A percentile compares a stretch with the other conserved stretches of the same genome.
Conservation (phyloP, 2,797 vertebrate genomes). For the Yasuhikotakia modesta region DNA sequence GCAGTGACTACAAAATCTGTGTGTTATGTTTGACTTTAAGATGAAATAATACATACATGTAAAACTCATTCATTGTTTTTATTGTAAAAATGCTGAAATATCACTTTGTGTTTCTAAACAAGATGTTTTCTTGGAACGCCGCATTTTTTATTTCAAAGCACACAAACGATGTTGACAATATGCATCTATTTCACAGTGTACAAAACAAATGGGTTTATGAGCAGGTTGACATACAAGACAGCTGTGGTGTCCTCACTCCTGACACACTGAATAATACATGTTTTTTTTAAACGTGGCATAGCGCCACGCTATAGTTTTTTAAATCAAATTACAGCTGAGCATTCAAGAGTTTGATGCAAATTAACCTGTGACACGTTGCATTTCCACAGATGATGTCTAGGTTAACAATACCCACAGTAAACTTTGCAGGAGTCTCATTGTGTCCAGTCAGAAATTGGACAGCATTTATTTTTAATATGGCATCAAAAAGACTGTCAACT, state of each 20-base stretch:
- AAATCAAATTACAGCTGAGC: not conserved
- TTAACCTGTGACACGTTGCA: not conserved
- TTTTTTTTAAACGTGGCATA: not conserved
- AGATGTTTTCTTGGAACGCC: conserved; percentile 2
- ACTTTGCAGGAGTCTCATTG: conserved; percentile 3
- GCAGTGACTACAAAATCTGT: not conserved
- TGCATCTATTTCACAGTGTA: conserved; percentile 1
- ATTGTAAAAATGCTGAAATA: not conserved
- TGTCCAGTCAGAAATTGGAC: conserved; percentile 39
- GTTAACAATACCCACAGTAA: not conserved
- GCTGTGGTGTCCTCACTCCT: not conserved
- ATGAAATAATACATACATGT: conserved; percentile 17
- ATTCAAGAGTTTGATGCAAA: not conserved
- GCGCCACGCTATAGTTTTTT: too few species aligned
- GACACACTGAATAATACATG: not conserved
- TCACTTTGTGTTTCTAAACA: not conserved
- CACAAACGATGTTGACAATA: conserved; percentile 14
- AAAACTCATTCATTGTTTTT: not conserved
- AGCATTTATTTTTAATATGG: conserved; percentile 37
- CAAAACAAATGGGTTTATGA: not conserved
- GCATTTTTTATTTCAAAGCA: not conserved
- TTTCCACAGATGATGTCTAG: not conserved
- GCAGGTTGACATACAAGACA: not conserved
- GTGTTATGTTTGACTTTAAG: conserved; percentile 5
- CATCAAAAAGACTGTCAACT: conserved; percentile 42